Evolutionary conservation across 1,140 invertebrate species (phyloP), one percentile per base, ranked within the genome.

Genomic region (Apis cerana): DNA sequence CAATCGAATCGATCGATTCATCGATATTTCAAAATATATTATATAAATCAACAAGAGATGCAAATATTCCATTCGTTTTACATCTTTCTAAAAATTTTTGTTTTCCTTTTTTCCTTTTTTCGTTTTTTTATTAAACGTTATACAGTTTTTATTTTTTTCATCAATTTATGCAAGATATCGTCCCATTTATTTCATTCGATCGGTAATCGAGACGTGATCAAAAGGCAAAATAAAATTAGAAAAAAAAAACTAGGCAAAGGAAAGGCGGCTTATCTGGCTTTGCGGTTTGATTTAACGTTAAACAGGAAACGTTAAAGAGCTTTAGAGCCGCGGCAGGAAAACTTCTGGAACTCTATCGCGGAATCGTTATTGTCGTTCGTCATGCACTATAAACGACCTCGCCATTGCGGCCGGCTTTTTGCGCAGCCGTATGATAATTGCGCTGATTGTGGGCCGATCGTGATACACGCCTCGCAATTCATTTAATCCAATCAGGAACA

Each of bases 401-500:
- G 54, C 43, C 59, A 62, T 48, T 23, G 48, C 77, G 68, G 23
- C 8, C 62, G 12, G 61, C 74, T 67, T 80, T 80, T 80, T 80
- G 27, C 61, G 61, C 70, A 67, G 61, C 13, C 79, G 70, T 43
- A 43, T 74, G 79, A 74, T 80, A 80, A 74, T 80, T 65, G 48
- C 59, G 33, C 43, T 27, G 61, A 80, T 75, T 27, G 62, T 23
- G n/a, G 2, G 12, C 13, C 43, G 61, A 65, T 65, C 52, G 21
- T 21, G 71, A 58, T 68, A 43, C 27, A 54, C 21, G 56, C 56
- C 50, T 65, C 10, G 21, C n/a, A 13, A 23, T 48, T 50, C n/a
- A 19, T 64, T 79, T n/a, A 27, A 65, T 23, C 11, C 11, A 13
- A 7, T 19, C 3, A 21, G 12, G 48, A 23, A 50, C 50, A 23